Base-by-base conservation (phyloP, 2,113 vertebrate genomes). In the Tympanuchus pallidicinctus region DNA sequence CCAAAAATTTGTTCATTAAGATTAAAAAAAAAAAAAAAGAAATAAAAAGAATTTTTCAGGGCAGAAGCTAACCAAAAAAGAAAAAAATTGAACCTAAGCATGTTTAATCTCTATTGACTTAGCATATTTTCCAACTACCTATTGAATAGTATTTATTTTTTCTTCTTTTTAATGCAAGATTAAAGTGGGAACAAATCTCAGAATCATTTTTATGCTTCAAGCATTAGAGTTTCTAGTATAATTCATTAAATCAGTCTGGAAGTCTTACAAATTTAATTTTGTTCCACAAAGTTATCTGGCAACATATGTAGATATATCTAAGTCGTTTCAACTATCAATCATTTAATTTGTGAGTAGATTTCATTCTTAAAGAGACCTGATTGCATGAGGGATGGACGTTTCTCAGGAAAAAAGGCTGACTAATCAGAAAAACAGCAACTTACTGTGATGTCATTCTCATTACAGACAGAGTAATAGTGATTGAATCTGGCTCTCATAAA, bases 381-480 rank as follows among this genome's bases (percentile, higher is more conserved):
- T 87, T 95, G 34, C 27, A 22, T 30, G 45, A 18, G 16, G 69
- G 67, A 85, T 92, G 34, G 69, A 89, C 90, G 57, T 72, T 90
- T 92, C 74, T 92, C 61, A 89, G 63, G 93, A 94, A 42, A 45
- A 50, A 50, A 67, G 63, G 48, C 24, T 93, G 82, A 92, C 45
- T 90, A 79, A 87, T 79, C 64, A 90, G 77, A 83, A 92, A 89
- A 86, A 92, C 48, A 92, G 45, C 15, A 63, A 69, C 27, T 80
- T 83, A 28, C 36, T 63, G 30, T 69, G 28, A 42, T 87, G 54
- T 38, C 61, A 83, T 60, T 91, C 81, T 74, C 54, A 64, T 47
- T 92, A 9, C 10, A 78, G 56, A 78, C 32, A 71, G 84, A 84
- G 11, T 25, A 86, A 71, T 83, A 89, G 79, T 63, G 14, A 95